Conservation (phyloP, 2,113 vertebrate species). For the Neogobius melanostomus region DNA sequence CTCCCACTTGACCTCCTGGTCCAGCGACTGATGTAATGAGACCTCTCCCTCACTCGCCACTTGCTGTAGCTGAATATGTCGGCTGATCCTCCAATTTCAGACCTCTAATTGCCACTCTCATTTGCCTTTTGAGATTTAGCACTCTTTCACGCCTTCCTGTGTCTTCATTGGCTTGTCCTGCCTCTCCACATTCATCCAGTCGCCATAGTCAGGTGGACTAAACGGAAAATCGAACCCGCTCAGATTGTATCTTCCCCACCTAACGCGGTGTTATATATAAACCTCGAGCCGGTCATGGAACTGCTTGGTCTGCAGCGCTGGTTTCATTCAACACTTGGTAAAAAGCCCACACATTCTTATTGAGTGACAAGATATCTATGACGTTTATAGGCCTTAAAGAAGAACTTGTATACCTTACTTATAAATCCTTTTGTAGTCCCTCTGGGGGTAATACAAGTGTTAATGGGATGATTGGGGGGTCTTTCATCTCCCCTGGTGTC, state of each 20-base stretch:
- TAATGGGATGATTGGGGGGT: no score
- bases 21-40: constrained; percentile 31
- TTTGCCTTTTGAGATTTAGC: neutral
- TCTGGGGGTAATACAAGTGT: neutral
- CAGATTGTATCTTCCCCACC: constrained; percentile 9
- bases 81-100: neutral
- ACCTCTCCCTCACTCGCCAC: constrained; percentile 7
- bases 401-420: no score
- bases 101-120: neutral
- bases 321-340: neutral
- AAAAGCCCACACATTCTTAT: neutral
- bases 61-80: neutral
- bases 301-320: neutral
- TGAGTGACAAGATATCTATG: neutral
- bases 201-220: neutral
- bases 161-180: neutral
- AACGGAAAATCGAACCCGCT: constrained; percentile 3
- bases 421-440: neutral
- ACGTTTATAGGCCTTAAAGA: neutral
- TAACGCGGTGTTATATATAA: constrained; percentile 4
- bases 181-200: neutral
- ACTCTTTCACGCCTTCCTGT: neutral
- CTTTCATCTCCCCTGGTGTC: no score
- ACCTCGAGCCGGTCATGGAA: neutral
- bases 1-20: constrained; percentile 41